Conservation (phyloP, 1,140 invertebrate genomes). For the Zaprionus kolodkinae region DNA sequence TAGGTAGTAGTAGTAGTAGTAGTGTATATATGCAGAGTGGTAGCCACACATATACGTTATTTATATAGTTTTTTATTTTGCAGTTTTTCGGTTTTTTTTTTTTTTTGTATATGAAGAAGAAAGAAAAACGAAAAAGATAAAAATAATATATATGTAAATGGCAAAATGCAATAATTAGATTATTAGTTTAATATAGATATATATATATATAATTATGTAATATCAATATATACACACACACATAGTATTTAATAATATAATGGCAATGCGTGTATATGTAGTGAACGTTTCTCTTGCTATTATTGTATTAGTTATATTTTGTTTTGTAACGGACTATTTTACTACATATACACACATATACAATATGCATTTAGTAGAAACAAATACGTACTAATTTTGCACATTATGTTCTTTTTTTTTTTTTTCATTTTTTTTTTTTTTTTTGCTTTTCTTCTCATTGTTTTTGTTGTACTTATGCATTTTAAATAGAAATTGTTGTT, state of each 20-base stretch:
- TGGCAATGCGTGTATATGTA: conserved; percentile 65
- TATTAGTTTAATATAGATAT: conserved; percentile 83
- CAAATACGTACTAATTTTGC: conserved; percentile 79
- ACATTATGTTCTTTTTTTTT: conserved; percentile 57
- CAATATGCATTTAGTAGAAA: conserved; percentile 78
- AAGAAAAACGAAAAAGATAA: conserved; percentile 84
- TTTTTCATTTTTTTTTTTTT: conserved; percentile 49
- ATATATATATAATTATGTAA: conserved; percentile 66
- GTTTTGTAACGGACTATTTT: conserved; percentile 32
- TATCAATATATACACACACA: conserved; percentile 81
- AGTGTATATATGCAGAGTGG: conserved; percentile 81
- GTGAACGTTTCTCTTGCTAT: conserved; percentile 23
- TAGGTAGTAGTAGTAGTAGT: conserved; percentile 75
- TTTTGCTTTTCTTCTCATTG: conserved; percentile 36
- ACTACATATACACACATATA: conserved; percentile 72
- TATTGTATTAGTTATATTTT: conserved; percentile 25
- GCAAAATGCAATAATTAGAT: conserved; percentile 84
- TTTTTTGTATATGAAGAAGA: conserved; percentile 83
- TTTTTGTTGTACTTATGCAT: conserved; percentile 69
- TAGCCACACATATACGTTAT: conserved; percentile 83
- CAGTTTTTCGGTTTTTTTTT: conserved; percentile 76
- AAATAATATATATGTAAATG: conserved; percentile 84
- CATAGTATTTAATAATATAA: conserved; percentile 61
- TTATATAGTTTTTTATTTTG: conserved; percentile 81
- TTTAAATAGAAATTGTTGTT: conserved; percentile 76